Evolutionary conservation across 2,113 vertebrate genomes (phyloP), one percentile per base, ranked within the genome.

Genomic region (Apodemus sylvaticus): DNA sequence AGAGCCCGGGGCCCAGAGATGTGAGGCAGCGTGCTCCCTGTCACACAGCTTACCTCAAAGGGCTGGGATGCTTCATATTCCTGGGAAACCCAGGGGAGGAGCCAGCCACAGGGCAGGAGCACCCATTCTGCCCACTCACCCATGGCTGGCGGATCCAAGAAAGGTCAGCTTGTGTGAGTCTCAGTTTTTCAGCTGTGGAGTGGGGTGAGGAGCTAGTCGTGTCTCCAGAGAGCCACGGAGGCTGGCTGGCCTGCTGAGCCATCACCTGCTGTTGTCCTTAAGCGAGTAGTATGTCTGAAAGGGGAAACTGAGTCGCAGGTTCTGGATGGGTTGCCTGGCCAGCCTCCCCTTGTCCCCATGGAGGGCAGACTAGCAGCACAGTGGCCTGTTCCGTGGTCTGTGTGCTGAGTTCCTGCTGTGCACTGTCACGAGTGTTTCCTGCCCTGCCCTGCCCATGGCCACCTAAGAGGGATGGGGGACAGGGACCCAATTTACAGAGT

Each of bases 161-260:
- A 31, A 36, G 55, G 55, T 24, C 9, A 36, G 13, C 39, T 24
- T 29, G 48, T 53, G 29, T 24, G 36, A 73, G 22, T 39, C 39
- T 93, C 42, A 36, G 42, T 58, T 60, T 94, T 78, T 76, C 22
- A 68, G 10, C 95, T 86, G 81, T 45, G 45, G 16, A 60, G 19
- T 85, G 70, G 74, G 45, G 58, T 26, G 1, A 70, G 39, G 14
- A 74, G 36, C 6, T 34, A 2, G 1, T 12, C n/a, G 1, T 16
- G 10, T 29, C 0, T 0, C 20, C 0, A 14, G 73, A 60, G 58
- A 39, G 5, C 51, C 16, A 20, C 0, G 1, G 0, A 12, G 51
- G 4, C 36, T 14, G 34, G 7, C 34, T 66, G 3, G 31, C 16
- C 71, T 2, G 45, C 86, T 14, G 6, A 55, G 12, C 14, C 22